phyloP scores from a whole-genome alignment of 2,113 vertebrate species.

The Sapajus apella region DNA sequence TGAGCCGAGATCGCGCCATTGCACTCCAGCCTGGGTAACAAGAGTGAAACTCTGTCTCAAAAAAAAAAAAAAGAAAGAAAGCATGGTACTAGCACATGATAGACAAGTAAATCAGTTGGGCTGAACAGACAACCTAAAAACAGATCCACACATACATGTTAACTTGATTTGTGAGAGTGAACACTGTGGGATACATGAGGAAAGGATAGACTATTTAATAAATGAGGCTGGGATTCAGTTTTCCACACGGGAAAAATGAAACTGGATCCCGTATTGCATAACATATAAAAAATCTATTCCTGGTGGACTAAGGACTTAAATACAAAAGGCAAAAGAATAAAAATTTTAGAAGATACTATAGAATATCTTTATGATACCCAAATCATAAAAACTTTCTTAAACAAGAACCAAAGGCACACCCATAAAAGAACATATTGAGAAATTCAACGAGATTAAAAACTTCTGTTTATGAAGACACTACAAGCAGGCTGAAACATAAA shows the following conservation, averaged over 20 bases:
- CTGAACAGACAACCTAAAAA: neutral
- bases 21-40: too few species aligned
- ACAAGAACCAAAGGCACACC: constrained; percentile 36
- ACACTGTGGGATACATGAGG: neutral
- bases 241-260: constrained; percentile 47
- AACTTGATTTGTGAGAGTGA: constrained; percentile 19
- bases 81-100: neutral
- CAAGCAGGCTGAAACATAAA: constrained; percentile 50
- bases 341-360: constrained; percentile 35
- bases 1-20: too few species aligned
- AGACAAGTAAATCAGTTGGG: constrained; percentile 31
- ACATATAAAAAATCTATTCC: constrained; percentile 64
- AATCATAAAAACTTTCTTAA: constrained; percentile 53
- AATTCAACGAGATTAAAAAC: constrained; percentile 64
- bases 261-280: constrained; percentile 16
- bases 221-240: constrained; percentile 10
- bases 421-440: constrained; percentile 32
- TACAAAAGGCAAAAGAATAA: constrained; percentile 52
- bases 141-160: neutral
- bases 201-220: constrained; percentile 43
- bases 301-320: constrained; percentile 56
- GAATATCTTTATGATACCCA: constrained; percentile 55
- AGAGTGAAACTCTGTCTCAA: too few species aligned
- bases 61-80: neutral
- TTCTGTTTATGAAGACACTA: constrained; percentile 54